Evolutionary conservation across 1,140 invertebrate species (phyloP), one percentile per base, ranked within the genome.

Genomic region (Coelopa frigida): DNA sequence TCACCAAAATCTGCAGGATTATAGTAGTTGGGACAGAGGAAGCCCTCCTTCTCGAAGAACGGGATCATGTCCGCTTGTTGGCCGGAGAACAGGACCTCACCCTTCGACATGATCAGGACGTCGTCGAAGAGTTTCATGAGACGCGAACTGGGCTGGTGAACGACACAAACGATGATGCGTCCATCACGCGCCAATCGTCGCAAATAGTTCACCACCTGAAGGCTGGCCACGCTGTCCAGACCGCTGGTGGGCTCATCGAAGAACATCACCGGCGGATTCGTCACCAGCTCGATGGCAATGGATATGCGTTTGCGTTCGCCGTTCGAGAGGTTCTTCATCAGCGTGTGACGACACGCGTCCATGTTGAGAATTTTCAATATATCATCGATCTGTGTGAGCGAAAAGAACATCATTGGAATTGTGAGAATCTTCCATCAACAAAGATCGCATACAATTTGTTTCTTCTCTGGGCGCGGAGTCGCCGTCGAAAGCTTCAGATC

Each of bases 121-220:
- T 83, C 78, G 54, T 84, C 81, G 37, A 83, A 82, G n/a, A 75
- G 66, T 2, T 74, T 79, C 68, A 92, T 89, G 18, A 93, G 75
- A 40, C 81, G 81, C 14, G 89, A 89, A 38, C 85, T 89, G 0
- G 91, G 91, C 57, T 94, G 91, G 72, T 94, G 91, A 50, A 94
- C 84, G 8, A 87, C 83, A 57, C 88, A 91, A 4, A 87, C 81
- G 21, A 94, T 81, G 0, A 85, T 89, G 26, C 86, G 75, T 0
- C 88, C 88, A 18, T 77, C 77, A 29, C 72, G 68, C 1, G 88
- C 84, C 33, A 93, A 73, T 6, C 73, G 71, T 48, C 81, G 80
- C 8, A 87, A 59, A 5, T 84, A 70, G 14, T 68, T 78, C 11
- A 87, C 75, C 20, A 83, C 78, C 54, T 82, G 86, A 75, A 76